phyloP scores from a whole-genome alignment of 2,797 vertebrate species.

The Xiphophorus birchmanni region DNA sequence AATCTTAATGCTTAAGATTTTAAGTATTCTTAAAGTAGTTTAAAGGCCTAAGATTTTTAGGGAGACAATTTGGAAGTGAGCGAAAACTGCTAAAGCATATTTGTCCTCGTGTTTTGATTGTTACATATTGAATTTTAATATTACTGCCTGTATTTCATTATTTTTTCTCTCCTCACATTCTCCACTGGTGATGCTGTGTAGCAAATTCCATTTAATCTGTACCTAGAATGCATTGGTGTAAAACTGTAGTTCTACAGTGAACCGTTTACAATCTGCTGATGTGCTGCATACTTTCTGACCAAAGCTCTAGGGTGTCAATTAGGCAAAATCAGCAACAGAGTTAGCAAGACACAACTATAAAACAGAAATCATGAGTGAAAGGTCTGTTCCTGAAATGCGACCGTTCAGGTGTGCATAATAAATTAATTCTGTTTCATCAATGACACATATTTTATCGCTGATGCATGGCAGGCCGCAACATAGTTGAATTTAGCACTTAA shows the following conservation, averaged over 20 bases:
- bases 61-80: not conserved
- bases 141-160: too few relatives aligned
- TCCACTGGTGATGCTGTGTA: not conserved
- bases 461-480: too few relatives aligned
- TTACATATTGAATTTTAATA: too few relatives aligned
- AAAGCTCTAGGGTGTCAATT: not conserved
- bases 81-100: too few relatives aligned
- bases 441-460: too few relatives aligned
- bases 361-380: not conserved
- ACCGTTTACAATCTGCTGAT: not conserved
- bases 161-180: too few relatives aligned
- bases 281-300: not conserved
- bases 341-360: not conserved
- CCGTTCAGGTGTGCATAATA: not conserved
- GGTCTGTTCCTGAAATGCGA: not conserved
- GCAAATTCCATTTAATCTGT: not conserved
- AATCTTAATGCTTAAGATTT: too few relatives aligned
- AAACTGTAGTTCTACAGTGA: not conserved
- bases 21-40: too few relatives aligned
- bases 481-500: too few relatives aligned
- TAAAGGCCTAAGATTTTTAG: not conserved
- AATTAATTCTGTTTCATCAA: not conserved
- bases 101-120: too few relatives aligned
- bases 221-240: too few relatives aligned
- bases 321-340: not conserved